phyloP scores from a whole-genome alignment of 2,888 invertebrate species.

The Patella depressa region DNA sequence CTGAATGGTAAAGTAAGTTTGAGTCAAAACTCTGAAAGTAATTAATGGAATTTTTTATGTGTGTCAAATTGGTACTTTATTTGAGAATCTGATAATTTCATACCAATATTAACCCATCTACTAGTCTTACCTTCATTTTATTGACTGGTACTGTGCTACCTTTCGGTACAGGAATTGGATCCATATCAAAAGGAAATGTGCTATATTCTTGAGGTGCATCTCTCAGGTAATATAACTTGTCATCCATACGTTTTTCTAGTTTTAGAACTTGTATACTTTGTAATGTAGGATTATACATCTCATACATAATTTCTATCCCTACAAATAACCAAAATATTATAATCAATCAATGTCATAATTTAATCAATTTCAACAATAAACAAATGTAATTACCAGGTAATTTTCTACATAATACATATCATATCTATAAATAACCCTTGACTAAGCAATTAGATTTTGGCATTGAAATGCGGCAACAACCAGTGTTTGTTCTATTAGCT shows the following conservation, averaged over 20 bases:
- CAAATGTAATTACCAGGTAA: no score
- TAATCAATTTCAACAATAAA: no score
- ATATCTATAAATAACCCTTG: no score
- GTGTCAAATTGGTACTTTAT: background rate
- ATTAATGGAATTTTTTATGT: background rate
- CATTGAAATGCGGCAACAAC: no score
- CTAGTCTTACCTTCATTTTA: constrained; percentile 65
- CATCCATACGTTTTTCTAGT: constrained; percentile 93
- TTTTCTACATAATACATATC: no score
- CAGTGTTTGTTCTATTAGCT: no score
- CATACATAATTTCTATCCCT: constrained; percentile 82
- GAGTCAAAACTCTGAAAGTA: no score
- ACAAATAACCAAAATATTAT: constrained; percentile 36
- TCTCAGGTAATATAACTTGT: constrained; percentile 85
- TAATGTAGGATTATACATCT: constrained; percentile 94
- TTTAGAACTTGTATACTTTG: constrained; percentile 90
- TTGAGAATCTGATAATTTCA: background rate
- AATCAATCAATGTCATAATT: background rate
- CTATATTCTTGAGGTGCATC: constrained; percentile 93
- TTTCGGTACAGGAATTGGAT: constrained; percentile 83
- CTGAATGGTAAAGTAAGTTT: no score
- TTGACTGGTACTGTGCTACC: constrained; percentile 86
- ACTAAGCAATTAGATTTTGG: no score
- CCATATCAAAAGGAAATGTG: constrained; percentile 93
- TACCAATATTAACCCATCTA: background rate